phyloP scores from a whole-genome alignment of 1,140 invertebrate genomes.

The Lordiphosa mommai region DNA sequence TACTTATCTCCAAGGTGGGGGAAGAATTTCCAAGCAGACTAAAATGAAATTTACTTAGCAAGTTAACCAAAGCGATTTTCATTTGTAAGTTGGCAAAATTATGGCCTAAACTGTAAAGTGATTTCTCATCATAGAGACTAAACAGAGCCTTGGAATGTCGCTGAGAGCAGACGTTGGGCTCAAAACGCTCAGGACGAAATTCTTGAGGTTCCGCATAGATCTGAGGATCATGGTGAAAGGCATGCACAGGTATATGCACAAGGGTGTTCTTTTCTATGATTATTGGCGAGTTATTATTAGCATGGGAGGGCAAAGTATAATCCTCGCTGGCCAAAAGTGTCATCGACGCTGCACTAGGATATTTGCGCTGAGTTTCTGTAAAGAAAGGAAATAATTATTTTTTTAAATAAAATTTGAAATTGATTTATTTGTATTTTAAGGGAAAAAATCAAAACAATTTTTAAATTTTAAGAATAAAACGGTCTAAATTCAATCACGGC shows the following conservation, averaged over 20 bases:
- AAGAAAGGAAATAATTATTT: no score
- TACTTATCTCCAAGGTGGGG: constrained; percentile 59
- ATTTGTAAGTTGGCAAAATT: constrained; percentile 59
- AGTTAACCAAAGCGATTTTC: constrained; percentile 41
- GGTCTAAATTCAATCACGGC: no score
- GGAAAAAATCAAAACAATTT: no score
- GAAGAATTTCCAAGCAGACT: constrained; percentile 3
- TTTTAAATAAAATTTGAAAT: no score
- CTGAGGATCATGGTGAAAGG: constrained; percentile 37
- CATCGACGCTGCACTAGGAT: constrained; percentile 80
- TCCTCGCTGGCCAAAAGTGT: constrained; percentile 79
- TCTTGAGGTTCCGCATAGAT: constrained; percentile 29
- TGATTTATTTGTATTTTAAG: no score
- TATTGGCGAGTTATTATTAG: constrained; percentile 17
- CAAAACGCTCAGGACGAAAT: constrained; percentile 35
- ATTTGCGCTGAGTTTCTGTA: constrained; percentile 81
- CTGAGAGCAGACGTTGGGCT: constrained; percentile 2
- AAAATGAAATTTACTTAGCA: constrained; percentile 68
- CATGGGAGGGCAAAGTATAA: constrained; percentile 78
- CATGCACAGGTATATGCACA: constrained; percentile 57
- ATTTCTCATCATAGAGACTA: constrained; percentile 84
- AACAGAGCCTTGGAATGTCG: constrained; percentile 80
- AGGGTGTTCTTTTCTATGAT: constrained; percentile 79
- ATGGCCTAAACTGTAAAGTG: constrained; percentile 83
- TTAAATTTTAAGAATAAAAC: no score